A percentile compares a stretch with the other conserved stretches of the same genome.
Evolutionary conservation across 2,113 vertebrate genomes (phyloP).

Genomic region (Formicarius rufipectus): DNA sequence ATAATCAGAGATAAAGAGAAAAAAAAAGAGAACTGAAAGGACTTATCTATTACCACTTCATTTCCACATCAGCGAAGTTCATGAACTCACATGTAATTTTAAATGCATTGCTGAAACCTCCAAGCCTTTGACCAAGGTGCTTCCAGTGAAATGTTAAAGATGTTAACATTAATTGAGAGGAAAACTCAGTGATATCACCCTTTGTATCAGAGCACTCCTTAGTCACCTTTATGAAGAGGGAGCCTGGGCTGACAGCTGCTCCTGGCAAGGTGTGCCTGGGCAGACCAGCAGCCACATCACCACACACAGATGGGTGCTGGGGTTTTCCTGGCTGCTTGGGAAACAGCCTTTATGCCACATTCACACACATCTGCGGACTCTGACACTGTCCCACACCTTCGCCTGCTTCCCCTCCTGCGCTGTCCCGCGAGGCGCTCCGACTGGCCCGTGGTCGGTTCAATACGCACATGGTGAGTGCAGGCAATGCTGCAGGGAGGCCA

Average conservation of each 20-base stretch:
- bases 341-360: background rate
- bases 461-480: rapidly evolving
- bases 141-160: background rate
- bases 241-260: background rate
- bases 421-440: rapidly evolving
- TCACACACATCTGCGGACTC: background rate
- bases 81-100: background rate
- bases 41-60: background rate
- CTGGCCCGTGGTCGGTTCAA: background rate
- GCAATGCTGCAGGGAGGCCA: background rate
- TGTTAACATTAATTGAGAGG: background rate
- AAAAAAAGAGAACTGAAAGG: background rate
- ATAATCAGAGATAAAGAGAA: background rate
- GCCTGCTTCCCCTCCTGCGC: rapidly evolving
- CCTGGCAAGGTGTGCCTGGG: rapidly evolving
- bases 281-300: background rate
- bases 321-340: background rate
- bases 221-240: background rate
- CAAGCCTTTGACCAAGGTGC: background rate
- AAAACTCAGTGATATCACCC: background rate
- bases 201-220: background rate
- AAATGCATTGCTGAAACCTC: background rate
- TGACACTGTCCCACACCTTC: background rate
- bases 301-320: rapidly evolving
- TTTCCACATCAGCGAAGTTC: background rate